Evolutionary conservation across 2,113 vertebrate species (phyloP).

Genomic region (Hippocampus abdominalis): DNA sequence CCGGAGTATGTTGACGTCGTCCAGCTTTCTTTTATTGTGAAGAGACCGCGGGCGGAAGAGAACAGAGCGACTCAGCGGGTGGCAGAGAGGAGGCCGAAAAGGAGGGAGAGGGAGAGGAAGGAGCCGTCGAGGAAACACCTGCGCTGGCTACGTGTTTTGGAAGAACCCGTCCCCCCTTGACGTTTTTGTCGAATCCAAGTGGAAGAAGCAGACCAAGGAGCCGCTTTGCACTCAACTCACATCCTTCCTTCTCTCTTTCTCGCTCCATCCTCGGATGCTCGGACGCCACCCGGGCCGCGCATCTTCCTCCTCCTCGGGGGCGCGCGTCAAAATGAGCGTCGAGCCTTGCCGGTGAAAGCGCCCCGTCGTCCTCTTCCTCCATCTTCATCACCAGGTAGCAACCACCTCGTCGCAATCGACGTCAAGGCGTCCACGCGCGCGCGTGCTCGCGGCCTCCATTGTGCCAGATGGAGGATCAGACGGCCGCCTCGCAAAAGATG

Average conservation of each 20-base stretch:
- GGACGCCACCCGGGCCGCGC: background rate
- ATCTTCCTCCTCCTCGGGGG: background rate
- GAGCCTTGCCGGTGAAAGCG: background rate
- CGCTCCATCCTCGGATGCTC: background rate
- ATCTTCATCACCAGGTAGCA: background rate
- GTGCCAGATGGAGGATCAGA: background rate
- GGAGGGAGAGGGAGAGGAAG: background rate
- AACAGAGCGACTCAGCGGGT: background rate
- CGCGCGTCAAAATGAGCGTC: background rate
- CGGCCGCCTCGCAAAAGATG: no score
- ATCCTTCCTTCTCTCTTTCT: background rate
- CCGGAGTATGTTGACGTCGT: no score
- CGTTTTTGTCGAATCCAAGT: background rate
- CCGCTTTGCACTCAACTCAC: background rate
- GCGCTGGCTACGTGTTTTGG: background rate
- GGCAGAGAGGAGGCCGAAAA: no score
- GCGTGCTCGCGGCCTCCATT: background rate
- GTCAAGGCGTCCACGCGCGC: background rate
- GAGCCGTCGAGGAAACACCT: background rate
- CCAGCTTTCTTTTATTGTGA: conserved; percentile 2
- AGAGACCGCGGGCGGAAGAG: background rate
- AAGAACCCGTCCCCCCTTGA: no score
- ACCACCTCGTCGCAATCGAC: background rate
- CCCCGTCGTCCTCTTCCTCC: background rate
- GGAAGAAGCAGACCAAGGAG: background rate